phyloP scores from a whole-genome alignment of 2,888 invertebrate species.

The Schizotus pectinicornis region DNA sequence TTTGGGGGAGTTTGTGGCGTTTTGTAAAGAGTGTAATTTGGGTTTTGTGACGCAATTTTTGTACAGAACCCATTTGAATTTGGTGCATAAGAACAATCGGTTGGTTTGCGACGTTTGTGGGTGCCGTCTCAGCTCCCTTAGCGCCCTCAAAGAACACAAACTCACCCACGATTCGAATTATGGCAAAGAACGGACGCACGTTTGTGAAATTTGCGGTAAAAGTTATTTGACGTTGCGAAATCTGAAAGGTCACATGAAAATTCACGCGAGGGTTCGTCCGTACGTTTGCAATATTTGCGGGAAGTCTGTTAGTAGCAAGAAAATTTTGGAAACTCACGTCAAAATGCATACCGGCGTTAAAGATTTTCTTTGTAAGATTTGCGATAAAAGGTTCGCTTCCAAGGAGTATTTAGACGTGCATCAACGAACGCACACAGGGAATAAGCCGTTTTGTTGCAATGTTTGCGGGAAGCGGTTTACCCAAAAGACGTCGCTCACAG shows the following conservation, averaged over 20 bases:
- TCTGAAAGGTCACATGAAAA: conserved; percentile 48
- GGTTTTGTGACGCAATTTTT: conserved; percentile 48
- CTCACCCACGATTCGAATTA: conserved; percentile 44
- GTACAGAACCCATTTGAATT: conserved; percentile 46
- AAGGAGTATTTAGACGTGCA: conserved; percentile 62
- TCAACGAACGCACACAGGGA: conserved; percentile 63
- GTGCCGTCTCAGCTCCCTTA: conserved; percentile 40
- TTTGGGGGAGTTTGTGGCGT: conserved; percentile 54
- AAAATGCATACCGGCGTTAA: conserved; percentile 56
- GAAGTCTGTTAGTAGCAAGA: conserved; percentile 52
- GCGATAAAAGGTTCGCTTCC: conserved; percentile 49
- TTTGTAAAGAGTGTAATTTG: conserved; percentile 50
- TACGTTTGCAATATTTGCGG: conserved; percentile 53
- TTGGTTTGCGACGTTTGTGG: conserved; percentile 49
- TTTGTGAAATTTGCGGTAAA: conserved; percentile 59
- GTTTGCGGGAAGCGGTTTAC: conserved; percentile 66
- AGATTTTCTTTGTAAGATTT: conserved; percentile 45
- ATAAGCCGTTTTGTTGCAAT: conserved; percentile 64
- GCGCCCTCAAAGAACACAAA: conserved; percentile 48
- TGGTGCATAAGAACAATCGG: conserved; percentile 44
- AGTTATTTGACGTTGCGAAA: conserved; percentile 54
- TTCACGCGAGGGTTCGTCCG: conserved; percentile 35
- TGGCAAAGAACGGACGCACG: conserved; percentile 43
- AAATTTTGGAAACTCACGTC: conserved; percentile 51
- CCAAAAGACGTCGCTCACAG: conserved; percentile 63